phyloP scores from a whole-genome alignment of 2,888 invertebrate genomes.

The Lasioglossum calceatum region DNA sequence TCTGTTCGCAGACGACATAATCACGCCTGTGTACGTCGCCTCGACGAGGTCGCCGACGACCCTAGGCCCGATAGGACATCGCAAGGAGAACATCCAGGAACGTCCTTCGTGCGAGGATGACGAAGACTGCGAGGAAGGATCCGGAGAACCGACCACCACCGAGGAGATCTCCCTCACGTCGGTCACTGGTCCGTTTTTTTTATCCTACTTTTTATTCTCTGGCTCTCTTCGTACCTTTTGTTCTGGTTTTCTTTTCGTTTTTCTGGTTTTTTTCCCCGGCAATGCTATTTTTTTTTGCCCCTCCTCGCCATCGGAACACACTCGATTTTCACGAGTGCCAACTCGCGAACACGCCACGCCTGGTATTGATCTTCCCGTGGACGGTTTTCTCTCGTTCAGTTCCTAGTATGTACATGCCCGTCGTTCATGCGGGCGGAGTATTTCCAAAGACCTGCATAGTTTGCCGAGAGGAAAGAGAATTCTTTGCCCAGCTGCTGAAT shows the following conservation, averaged over 20 bases:
- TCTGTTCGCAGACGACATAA: constrained; percentile 90
- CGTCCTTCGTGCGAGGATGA: constrained; percentile 91
- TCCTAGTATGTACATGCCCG: constrained; percentile 28
- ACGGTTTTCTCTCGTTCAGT: constrained; percentile 57
- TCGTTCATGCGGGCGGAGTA: constrained; percentile 20
- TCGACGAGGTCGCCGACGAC: constrained; percentile 89
- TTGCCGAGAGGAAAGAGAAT: background rate
- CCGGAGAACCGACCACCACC: constrained; percentile 90
- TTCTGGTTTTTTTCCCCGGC: background rate
- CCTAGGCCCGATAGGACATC: constrained; percentile 72
- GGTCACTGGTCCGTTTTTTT: constrained; percentile 78
- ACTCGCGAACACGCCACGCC: constrained; percentile 28
- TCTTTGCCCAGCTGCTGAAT: background rate
- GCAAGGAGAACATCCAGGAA: constrained; percentile 78
- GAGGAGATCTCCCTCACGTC: constrained; percentile 84
- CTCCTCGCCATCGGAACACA: constrained; percentile 1
- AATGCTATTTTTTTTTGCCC: background rate
- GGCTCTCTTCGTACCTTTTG: background rate
- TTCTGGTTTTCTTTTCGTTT: background rate
- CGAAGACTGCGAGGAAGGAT: constrained; percentile 92
- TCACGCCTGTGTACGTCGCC: constrained; percentile 96
- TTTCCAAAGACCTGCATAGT: constrained; percentile 45
- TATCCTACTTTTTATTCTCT: background rate
- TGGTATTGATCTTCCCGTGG: constrained; percentile 65
- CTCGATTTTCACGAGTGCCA: constrained; percentile 40